phyloP scores from a whole-genome alignment of 2,888 invertebrate species.

The Auanema freiburgensis region DNA sequence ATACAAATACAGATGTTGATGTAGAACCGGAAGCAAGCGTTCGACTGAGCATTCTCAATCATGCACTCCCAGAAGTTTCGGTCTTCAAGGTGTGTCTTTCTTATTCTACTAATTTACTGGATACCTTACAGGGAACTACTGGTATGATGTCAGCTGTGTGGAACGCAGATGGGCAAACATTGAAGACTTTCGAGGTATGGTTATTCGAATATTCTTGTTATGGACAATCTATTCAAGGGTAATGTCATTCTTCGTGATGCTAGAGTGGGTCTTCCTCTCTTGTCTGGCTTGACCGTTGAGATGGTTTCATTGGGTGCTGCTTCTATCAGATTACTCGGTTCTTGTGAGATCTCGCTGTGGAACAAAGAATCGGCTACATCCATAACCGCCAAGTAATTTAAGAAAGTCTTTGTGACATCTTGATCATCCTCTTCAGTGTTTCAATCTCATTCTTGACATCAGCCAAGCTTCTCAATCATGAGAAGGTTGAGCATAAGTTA shows the following conservation, averaged over 20 bases:
- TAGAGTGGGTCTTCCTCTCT: constrained; percentile 26
- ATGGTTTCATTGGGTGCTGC: constrained; percentile 29
- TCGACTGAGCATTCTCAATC: constrained; percentile 30
- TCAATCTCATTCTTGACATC: constrained; percentile 24
- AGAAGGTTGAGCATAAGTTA: constrained; percentile 19
- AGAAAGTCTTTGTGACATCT: too few species aligned
- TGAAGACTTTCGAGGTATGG: constrained; percentile 39
- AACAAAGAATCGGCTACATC: constrained; percentile 29
- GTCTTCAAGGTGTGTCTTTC: constrained; percentile 7
- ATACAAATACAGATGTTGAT: not conserved
- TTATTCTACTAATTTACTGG: not conserved
- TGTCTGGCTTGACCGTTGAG: constrained; percentile 41
- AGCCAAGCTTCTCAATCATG: constrained; percentile 18
- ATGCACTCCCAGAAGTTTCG: constrained; percentile 24
- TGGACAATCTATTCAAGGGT: constrained; percentile 21
- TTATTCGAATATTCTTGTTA: not conserved
- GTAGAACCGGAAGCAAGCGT: constrained; percentile 22
- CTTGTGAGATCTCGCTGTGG: constrained; percentile 39
- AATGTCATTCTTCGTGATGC: constrained; percentile 31
- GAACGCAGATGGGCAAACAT: constrained; percentile 43
- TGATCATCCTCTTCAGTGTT: too few species aligned
- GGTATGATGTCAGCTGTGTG: constrained; percentile 34
- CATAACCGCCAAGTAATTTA: constrained; percentile 35
- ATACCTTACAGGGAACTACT: constrained; percentile 19
- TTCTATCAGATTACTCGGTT: constrained; percentile 26